Evolutionary conservation across 1,140 invertebrate genomes (phyloP).

Genomic region (Leptoteleia sp.): DNA sequence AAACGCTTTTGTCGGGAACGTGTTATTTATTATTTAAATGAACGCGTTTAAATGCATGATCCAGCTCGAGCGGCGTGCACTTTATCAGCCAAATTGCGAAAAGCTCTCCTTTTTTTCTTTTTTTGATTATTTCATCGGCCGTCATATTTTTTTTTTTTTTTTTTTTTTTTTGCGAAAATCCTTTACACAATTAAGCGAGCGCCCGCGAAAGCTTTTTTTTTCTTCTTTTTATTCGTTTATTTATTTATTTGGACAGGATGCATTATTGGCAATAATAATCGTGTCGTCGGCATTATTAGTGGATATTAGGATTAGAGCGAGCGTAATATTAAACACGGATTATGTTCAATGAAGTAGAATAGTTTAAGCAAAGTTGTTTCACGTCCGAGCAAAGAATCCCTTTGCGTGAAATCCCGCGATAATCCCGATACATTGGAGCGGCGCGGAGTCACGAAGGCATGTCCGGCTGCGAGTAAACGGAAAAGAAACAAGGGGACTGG

Average conservation of each 20-base stretch:
- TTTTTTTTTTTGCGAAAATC: background rate
- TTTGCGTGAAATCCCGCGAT: slow-evolving; percentile 63
- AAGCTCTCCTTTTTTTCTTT: background rate
- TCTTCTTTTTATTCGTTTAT: no score
- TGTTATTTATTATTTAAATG: slow-evolving; percentile 34
- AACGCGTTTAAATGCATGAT: slow-evolving; percentile 15
- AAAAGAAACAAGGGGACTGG: slow-evolving; percentile 60
- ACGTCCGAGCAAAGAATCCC: slow-evolving; percentile 52
- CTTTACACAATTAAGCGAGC: no score
- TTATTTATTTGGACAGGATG: no score
- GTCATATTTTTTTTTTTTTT: no score
- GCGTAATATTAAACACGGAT: slow-evolving; percentile 36
- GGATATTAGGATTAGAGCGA: slow-evolving; percentile 24
- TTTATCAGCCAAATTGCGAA: slow-evolving; percentile 1
- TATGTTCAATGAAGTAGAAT: slow-evolving; percentile 53
- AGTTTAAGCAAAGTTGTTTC: slow-evolving; percentile 55
- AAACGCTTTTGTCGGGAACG: slow-evolving; percentile 9
- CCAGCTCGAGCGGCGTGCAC: no score
- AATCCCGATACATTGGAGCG: slow-evolving; percentile 55
- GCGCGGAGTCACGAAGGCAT: slow-evolving; percentile 62
- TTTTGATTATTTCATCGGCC: no score
- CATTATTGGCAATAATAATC: background rate
- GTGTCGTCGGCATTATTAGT: slow-evolving; percentile 8
- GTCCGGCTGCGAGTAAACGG: slow-evolving; percentile 62
- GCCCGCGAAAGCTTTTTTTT: no score